Conservation (phyloP, 2,888 invertebrate genomes). For the Dicyrtoma fusca region DNA sequence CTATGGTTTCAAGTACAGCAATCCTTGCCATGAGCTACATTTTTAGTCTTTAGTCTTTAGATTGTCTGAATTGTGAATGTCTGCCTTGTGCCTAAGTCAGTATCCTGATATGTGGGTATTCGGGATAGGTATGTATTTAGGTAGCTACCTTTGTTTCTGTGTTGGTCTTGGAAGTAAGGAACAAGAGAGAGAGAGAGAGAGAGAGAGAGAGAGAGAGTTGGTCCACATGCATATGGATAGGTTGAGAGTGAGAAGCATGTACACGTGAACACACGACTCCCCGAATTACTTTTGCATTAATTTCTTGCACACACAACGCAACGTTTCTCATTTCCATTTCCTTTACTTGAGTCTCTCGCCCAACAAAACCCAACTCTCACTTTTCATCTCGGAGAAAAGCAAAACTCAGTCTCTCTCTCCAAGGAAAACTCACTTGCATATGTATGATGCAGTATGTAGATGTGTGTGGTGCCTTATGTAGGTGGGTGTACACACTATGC, state of each 20-base stretch:
- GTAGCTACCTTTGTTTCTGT: no score
- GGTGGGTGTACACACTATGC: slow-evolving; percentile 5
- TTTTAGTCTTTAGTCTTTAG: no score
- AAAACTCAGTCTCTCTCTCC: slow-evolving; percentile 21
- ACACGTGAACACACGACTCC: slow-evolving; percentile 36
- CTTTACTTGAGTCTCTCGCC: slow-evolving; percentile 27
- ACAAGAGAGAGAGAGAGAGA: slow-evolving; percentile 26
- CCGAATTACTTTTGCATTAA: slow-evolving; percentile 54
- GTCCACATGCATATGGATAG: slow-evolving; percentile 34
- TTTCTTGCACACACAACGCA: slow-evolving; percentile 51
- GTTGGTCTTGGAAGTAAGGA: no score
- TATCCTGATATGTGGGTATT: no score
- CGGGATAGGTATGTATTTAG: no score
- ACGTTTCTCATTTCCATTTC: slow-evolving; percentile 46
- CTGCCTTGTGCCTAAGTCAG: no score
- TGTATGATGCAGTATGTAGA: slow-evolving; percentile 36
- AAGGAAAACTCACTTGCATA: slow-evolving; percentile 38
- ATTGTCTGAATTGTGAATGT: no score
- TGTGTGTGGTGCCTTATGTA: slow-evolving; percentile 16
- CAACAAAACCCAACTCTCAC: slow-evolving; percentile 38
- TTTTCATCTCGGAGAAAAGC: slow-evolving; percentile 36
- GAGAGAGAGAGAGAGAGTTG: slow-evolving; percentile 20
- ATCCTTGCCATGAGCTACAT: no score
- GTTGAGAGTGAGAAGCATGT: slow-evolving; percentile 26
- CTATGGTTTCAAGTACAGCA: no score